phyloP scores from a whole-genome alignment of 2,797 vertebrate species.

The Okamejei kenojei region DNA sequence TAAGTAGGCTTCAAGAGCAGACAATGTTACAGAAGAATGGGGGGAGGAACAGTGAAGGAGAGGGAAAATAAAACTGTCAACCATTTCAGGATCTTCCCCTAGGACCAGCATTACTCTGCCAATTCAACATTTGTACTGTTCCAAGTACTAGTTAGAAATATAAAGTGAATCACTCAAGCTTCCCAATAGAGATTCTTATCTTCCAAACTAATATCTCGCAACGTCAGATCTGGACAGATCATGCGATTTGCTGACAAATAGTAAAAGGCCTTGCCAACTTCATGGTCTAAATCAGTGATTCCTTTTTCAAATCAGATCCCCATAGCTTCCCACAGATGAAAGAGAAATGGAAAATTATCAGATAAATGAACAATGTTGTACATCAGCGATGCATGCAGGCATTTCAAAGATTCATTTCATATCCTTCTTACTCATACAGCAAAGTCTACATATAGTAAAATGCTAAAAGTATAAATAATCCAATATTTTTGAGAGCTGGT shows the following conservation, averaged over 20 bases:
- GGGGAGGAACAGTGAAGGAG: background rate
- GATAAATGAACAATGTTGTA: background rate
- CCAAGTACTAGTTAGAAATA: background rate
- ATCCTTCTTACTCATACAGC: background rate
- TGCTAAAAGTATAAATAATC: background rate
- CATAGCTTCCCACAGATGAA: background rate
- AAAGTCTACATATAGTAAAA: background rate
- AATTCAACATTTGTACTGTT: background rate
- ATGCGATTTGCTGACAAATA: background rate
- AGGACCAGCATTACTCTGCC: background rate
- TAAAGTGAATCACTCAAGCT: background rate
- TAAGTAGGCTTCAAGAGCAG: background rate
- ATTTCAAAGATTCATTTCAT: background rate
- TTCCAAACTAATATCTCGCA: background rate
- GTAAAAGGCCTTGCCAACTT: background rate
- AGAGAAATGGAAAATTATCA: background rate
- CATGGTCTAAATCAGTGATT: background rate
- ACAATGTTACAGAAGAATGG: too few relatives aligned
- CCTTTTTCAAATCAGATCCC: background rate
- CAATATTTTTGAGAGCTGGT: background rate
- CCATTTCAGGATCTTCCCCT: too few relatives aligned
- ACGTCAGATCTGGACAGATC: background rate
- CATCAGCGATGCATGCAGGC: background rate
- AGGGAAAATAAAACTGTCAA: background rate
- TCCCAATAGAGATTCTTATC: background rate